phyloP scores from a whole-genome alignment of 2,888 invertebrate species.

The Drosophila flavopinicola region DNA sequence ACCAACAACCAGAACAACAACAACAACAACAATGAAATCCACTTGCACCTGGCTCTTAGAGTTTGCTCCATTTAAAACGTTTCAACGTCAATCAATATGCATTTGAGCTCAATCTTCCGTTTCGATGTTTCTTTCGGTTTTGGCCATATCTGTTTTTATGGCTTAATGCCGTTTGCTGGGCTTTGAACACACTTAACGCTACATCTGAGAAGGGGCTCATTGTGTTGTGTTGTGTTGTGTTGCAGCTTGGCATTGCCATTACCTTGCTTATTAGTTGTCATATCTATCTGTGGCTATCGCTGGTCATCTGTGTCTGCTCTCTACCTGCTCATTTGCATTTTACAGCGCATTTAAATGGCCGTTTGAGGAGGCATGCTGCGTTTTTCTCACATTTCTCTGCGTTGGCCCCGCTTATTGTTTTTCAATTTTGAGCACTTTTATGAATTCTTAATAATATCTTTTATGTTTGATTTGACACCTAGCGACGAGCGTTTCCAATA shows the following conservation, averaged over 20 bases:
- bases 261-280: conserved; percentile 66
- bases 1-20: conserved; percentile 27
- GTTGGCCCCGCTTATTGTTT: conserved; percentile 40
- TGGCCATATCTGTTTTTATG: conserved; percentile 72
- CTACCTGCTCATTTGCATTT: conserved; percentile 67
- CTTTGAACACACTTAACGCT: conserved; percentile 79
- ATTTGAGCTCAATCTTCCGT: conserved; percentile 75
- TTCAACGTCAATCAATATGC: conserved; percentile 82
- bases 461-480: conserved; percentile 81
- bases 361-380: conserved; percentile 44
- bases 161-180: conserved; percentile 78
- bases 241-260: conserved; percentile 48
- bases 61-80: conserved; percentile 75
- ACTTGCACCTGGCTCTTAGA: conserved; percentile 76
- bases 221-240: no score
- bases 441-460: conserved; percentile 78
- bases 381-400: conserved; percentile 70
- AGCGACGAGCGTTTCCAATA: conserved; percentile 69
- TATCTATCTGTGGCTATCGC: conserved; percentile 55
- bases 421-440: conserved; percentile 63
- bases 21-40: conserved; percentile 30
- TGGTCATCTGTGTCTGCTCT: conserved; percentile 40
- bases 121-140: conserved; percentile 48
- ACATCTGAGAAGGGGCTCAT: conserved; percentile 59
- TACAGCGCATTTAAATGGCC: conserved; percentile 52